A percentile compares a stretch with the other conserved stretches of the same genome.
Conservation (phyloP, 2,113 vertebrate genomes). For the Sturnira hondurensis region DNA sequence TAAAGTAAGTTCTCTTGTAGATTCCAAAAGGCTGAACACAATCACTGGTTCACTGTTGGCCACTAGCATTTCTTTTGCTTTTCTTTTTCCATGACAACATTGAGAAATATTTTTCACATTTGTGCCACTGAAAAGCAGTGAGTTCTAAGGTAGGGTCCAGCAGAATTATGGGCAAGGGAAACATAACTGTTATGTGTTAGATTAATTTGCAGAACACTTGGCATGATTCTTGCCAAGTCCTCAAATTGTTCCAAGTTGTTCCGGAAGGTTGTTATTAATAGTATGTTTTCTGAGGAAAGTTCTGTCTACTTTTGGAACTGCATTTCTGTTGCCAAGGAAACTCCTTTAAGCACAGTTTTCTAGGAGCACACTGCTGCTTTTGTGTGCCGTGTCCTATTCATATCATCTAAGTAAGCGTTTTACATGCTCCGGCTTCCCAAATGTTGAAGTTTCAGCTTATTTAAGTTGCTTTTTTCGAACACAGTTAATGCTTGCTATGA, state of each 20-base stretch:
- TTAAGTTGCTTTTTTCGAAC: slow-evolving; percentile 71
- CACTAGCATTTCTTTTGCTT: slow-evolving; percentile 70
- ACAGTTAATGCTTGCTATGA: slow-evolving; percentile 62
- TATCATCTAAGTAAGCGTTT: slow-evolving; percentile 84
- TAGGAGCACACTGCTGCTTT: slow-evolving; percentile 89
- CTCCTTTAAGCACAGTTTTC: slow-evolving; percentile 87
- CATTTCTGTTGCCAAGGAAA: slow-evolving; percentile 89
- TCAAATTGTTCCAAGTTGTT: slow-evolving; percentile 91
- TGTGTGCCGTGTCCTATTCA: slow-evolving; percentile 87
- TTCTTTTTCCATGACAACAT: slow-evolving; percentile 67
- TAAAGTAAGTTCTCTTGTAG: slow-evolving; percentile 75
- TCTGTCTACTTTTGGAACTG: slow-evolving; percentile 92
- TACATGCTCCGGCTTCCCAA: slow-evolving; percentile 81
- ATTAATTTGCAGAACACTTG: slow-evolving; percentile 91
- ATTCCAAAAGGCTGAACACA: slow-evolving; percentile 73
- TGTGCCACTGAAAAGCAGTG: slow-evolving; percentile 73
- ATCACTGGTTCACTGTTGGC: slow-evolving; percentile 71
- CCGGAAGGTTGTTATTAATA: slow-evolving; percentile 93
- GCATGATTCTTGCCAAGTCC: slow-evolving; percentile 88
- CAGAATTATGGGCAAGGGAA: slow-evolving; percentile 81
- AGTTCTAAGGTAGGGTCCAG: slow-evolving; percentile 62
- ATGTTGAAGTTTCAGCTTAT: slow-evolving; percentile 76
- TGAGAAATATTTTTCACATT: slow-evolving; percentile 78
- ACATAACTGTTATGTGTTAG: slow-evolving; percentile 83
- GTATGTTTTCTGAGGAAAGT: slow-evolving; percentile 89